These are phyloP conservation scores for Allolobophora icterica DNA, from an alignment of 2,888 invertebrate genomes.

Conservation along the genomic window DNA sequence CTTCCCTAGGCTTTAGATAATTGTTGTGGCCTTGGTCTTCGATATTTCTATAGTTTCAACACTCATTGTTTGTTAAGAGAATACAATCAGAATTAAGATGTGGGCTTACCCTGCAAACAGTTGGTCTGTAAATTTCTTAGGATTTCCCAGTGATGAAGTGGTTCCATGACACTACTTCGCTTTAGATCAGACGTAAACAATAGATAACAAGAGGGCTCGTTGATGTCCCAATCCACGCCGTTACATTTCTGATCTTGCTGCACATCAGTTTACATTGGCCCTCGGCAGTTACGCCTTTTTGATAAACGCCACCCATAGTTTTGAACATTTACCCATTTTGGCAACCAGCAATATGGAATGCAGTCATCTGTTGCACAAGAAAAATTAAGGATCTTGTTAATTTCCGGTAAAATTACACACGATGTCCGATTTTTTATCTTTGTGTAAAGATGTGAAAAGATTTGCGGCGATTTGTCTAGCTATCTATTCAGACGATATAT, in stretches of 20 bases:
- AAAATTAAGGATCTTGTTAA: not conserved
- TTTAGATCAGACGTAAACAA: not conserved
- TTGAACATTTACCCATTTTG: not conserved
- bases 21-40: too few relatives aligned
- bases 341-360: not conserved
- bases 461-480: too few relatives aligned
- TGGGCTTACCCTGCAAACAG: not conserved
- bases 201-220: not conserved
- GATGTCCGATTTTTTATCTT: too few relatives aligned
- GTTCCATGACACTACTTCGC: not conserved
- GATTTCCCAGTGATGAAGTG: not conserved
- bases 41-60: too few relatives aligned
- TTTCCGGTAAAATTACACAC: not conserved
- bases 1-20: too few relatives aligned
- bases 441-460: not conserved
- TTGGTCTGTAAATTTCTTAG: not conserved
- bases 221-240: not conserved
- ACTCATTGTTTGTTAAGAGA: not conserved
- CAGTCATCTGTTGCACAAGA: not conserved
- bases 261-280: not conserved
- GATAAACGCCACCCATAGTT: not conserved
- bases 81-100: not conserved
- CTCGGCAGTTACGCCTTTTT: not conserved
- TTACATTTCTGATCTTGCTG: not conserved
- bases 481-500: too few relatives aligned